Evolutionary conservation across 2,797 vertebrate genomes (phyloP).

Genomic region (Mastacembelus armatus): DNA sequence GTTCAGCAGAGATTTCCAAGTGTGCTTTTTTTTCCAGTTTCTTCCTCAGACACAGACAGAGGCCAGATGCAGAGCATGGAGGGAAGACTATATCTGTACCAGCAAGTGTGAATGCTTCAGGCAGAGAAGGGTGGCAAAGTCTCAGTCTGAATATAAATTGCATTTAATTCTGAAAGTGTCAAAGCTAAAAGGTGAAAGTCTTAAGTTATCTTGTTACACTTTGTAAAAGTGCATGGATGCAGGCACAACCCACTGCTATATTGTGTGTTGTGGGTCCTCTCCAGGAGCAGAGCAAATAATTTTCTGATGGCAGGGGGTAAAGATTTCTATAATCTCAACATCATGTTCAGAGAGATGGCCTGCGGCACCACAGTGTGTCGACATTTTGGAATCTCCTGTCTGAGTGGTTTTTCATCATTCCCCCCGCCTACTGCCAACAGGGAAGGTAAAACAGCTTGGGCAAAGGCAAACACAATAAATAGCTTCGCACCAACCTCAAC

Average conservation of each 20-base stretch:
- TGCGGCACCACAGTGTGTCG: constrained; percentile 61
- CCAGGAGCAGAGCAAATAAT: constrained; percentile 68
- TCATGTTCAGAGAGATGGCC: constrained; percentile 73
- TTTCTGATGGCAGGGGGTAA: constrained; percentile 69
- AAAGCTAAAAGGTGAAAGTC: constrained; percentile 64
- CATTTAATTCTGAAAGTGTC: constrained; percentile 67
- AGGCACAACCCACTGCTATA: constrained; percentile 44
- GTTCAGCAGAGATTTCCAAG: constrained; percentile 58
- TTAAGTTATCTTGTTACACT: constrained; percentile 58
- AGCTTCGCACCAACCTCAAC: constrained; percentile 28
- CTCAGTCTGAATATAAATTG: constrained; percentile 76
- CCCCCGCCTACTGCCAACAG: constrained; percentile 51
- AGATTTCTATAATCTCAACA: constrained; percentile 69
- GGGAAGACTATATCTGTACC: constrained; percentile 72
- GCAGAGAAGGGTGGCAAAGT: constrained; percentile 49
- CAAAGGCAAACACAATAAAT: constrained; percentile 40
- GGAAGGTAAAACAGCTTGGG: constrained; percentile 53
- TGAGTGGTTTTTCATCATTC: constrained; percentile 77
- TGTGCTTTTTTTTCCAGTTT: constrained; percentile 44
- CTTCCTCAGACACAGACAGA: constrained; percentile 51
- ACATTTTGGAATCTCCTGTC: constrained; percentile 79
- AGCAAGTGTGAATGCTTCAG: constrained; percentile 70
- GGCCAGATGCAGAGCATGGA: constrained; percentile 59
- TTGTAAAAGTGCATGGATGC: constrained; percentile 44
- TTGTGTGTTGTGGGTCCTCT: constrained; percentile 57